A percentile compares a stretch with the other conserved stretches of the same genome.
Evolutionary conservation across 2,113 vertebrate species (phyloP).

Genomic region (Romanogobio albipinnatus): DNA sequence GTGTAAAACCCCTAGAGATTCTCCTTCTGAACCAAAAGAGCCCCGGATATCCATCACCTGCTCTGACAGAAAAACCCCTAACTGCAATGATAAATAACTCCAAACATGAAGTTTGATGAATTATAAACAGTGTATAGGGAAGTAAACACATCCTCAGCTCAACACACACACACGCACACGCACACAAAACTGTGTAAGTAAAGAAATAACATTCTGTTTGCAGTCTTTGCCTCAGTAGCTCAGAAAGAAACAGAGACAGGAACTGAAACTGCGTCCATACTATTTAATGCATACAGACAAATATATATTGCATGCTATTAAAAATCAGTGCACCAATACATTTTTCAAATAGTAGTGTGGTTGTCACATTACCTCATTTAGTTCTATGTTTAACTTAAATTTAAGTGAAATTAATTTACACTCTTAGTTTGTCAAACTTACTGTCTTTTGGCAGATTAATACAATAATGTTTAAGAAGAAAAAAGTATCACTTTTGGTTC

Average conservation of each 20-base stretch:
- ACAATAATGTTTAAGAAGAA: neutral
- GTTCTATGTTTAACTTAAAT: neutral
- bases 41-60: neutral
- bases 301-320: neutral
- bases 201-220: neutral
- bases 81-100: conserved; percentile 24
- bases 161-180: neutral
- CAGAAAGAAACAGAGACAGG: too few species aligned
- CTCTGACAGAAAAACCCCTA: neutral
- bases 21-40: neutral
- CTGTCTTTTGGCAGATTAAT: neutral
- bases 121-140: neutral
- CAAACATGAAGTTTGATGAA: neutral
- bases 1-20: neutral
- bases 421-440: neutral
- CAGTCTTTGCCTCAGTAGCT: neutral
- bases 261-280: neutral
- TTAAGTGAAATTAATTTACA: neutral
- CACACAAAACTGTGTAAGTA: neutral
- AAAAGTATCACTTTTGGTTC: neutral
- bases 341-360: neutral
- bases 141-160: conserved; percentile 3
- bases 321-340: neutral
- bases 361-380: neutral
- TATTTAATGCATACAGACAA: too few species aligned